Evolutionary conservation across 2,888 invertebrate genomes (phyloP).

Genomic region (Pyrgus malvae): DNA sequence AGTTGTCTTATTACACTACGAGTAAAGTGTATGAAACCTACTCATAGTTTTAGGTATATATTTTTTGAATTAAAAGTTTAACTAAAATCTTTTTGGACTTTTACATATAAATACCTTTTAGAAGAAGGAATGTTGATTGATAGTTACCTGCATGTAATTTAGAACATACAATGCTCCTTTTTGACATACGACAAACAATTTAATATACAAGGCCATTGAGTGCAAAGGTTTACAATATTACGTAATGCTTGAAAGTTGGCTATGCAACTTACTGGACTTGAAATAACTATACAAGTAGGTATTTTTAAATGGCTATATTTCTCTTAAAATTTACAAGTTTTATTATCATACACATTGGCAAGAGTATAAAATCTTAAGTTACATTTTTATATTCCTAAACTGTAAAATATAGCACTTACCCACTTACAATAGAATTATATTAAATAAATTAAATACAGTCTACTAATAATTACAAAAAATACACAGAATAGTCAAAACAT

Average conservation of each 20-base stretch:
- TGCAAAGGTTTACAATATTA: constrained; percentile 21
- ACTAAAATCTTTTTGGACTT: too few species aligned
- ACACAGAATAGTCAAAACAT: not conserved
- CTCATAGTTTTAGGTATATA: too few species aligned
- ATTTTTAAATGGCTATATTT: constrained; percentile 19
- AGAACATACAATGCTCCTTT: constrained; percentile 6
- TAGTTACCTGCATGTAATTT: not conserved
- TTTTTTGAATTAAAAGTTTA: too few species aligned
- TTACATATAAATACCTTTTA: too few species aligned
- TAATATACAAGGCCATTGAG: constrained; percentile 15
- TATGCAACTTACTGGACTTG: constrained; percentile 11
- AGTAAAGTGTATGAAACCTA: too few species aligned
- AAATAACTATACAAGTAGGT: constrained; percentile 12
- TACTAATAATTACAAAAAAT: constrained; percentile 8
- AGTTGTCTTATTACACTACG: too few species aligned
- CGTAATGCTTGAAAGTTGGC: constrained; percentile 27
- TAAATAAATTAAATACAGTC: constrained; percentile 3
- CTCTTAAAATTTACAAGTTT: not conserved
- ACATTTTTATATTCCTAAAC: not conserved
- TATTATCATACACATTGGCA: constrained; percentile 24
- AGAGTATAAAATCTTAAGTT: constrained; percentile 4
- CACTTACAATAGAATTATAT: not conserved
- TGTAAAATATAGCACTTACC: not conserved
- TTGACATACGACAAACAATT: constrained; percentile 16
- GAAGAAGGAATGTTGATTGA: not conserved